These are phyloP conservation scores for Mya arenaria DNA, from an alignment of 1,140 invertebrate species.

Conservation along the genomic window DNA sequence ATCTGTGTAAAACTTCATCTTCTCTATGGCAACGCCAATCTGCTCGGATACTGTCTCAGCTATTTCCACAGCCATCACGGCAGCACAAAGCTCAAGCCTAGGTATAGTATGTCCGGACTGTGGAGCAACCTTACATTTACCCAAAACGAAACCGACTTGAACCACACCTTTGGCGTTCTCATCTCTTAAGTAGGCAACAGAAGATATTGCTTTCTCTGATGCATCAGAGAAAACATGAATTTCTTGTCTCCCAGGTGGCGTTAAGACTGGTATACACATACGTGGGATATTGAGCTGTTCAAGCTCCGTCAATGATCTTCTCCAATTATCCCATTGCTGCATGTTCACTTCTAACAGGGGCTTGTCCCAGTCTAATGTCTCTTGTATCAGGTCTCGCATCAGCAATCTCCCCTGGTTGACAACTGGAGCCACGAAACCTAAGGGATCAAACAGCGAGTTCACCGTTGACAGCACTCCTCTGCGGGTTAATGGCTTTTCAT, in stretches of 20 bases:
- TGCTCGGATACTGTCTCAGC: no score
- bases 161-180: no score
- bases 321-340: conserved; percentile 52
- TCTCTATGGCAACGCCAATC: no score
- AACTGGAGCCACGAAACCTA: no score
- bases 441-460: conserved; percentile 34
- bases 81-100: no score
- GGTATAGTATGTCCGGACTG: no score
- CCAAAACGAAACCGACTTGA: conserved; percentile 30
- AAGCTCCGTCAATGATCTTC: background rate
- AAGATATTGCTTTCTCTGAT: conserved; percentile 43
- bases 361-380: no score
- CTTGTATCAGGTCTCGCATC: no score
- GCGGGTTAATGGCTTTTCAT: conserved; percentile 47
- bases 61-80: no score
- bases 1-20: no score
- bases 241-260: background rate
- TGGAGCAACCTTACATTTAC: conserved; percentile 57
- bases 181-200: conserved; percentile 23
- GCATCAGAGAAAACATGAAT: conserved; percentile 56
- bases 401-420: no score
- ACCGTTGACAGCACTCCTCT: conserved; percentile 58
- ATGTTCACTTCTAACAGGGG: conserved; percentile 54
- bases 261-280: conserved; percentile 53
- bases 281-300: conserved; percentile 38